Base-by-base conservation (phyloP, 2,113 vertebrate species). In the Amphilophus citrinellus region DNA sequence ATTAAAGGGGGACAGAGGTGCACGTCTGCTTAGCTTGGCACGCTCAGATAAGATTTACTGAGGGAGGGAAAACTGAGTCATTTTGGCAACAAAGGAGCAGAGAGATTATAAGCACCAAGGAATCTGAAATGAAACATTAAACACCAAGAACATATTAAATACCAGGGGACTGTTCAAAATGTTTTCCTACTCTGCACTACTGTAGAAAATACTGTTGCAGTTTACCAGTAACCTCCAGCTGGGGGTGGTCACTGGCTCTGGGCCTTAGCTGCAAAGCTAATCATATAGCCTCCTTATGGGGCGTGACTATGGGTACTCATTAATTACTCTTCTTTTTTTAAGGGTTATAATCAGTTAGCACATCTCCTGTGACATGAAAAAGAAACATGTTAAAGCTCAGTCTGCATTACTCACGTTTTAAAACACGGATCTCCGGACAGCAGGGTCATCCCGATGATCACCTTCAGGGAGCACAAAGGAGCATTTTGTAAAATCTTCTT, bases 381-480 rank as follows among this genome's bases (percentile, higher is more conserved):
- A 5, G 4, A 35, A 44, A 44, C 42, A 39, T 13, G 42, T 71
- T 32, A 53, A 3, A 71, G 50, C 66, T 53, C 10, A 8, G 0
- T 32, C 6, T 77, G 17, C 20, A 18, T 30, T 66, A 56, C 84
- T 98, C 92, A 99, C 98, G 97, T 98, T 96, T 99, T 99, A 90
- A 99, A 99, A 95, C 98, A 99, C 5, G 98, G 98, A 85, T 99
- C 98, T 86, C 98, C 98, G 0, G 98, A 99, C 1, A 99, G 96
- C 37, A 99, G 96, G 37, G 97, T 98, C 98, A 99, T 99, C 79
- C 97, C 98, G 0, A 99, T 99, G 2, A 96, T 98, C 90, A 99
- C 97, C 98, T 99, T 8, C 1, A 75, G 62, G 5, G 65, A 76
- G 80, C 0, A 30, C 10, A 10, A 47, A 35, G 62, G 75, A 42